A percentile compares a stretch with the other conserved stretches of the same genome.
Evolutionary conservation across 2,113 vertebrate species (phyloP).

Genomic region (Ginglymostoma cirratum): DNA sequence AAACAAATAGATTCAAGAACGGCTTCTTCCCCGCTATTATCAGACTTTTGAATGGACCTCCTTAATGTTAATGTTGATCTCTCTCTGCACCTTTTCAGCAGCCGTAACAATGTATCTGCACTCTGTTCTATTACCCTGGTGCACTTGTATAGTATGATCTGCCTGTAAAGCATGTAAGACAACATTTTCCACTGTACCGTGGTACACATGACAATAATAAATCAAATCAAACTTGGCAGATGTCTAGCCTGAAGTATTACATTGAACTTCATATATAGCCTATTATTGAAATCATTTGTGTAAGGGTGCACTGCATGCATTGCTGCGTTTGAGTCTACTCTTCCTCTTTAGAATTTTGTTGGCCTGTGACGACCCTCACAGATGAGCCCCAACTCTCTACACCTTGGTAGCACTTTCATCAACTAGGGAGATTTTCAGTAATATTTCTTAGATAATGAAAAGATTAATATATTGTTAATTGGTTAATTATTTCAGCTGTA

Average conservation of each 20-base stretch:
- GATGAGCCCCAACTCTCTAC: background rate
- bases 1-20: no score
- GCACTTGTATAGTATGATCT: no score
- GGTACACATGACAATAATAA: no score
- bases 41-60: no score
- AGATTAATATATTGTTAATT: background rate
- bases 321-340: background rate
- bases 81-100: no score
- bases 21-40: no score
- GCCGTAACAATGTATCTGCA: no score
- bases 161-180: no score
- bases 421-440: background rate
- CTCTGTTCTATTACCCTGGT: no score
- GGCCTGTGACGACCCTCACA: background rate
- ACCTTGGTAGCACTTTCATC: background rate
- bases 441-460: background rate
- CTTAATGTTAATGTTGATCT: no score
- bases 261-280: background rate
- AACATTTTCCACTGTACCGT: no score
- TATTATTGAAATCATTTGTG: background rate
- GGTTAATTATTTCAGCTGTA: background rate
- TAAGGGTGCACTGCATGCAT: background rate
- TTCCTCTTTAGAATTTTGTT: background rate
- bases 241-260: background rate
- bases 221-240: background rate